Evolutionary conservation across 2,113 vertebrate genomes (phyloP), one percentile per base, ranked within the genome.

Genomic region (Pogonocichla stellata): DNA sequence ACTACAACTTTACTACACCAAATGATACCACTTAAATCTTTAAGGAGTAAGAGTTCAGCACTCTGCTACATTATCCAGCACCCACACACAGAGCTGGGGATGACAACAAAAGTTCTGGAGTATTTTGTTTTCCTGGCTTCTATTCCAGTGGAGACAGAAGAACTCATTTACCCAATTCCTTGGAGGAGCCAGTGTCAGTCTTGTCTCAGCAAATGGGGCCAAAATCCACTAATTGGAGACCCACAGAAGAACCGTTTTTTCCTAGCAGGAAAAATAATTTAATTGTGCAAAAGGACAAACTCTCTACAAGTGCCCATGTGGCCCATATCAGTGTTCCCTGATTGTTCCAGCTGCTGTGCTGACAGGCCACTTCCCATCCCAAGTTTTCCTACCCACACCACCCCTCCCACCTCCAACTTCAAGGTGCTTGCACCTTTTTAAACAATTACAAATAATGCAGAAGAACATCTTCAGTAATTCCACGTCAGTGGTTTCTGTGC

Each of bases 401-500:
- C 16, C 19, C 9, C 6, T 16, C 38, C 31, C 36, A 69, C 0
- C 2, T 19, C 34, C 43, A 29, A 18, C 34, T 34, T 54, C 57
- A 45, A 31, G 1, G 23, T 33, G 26, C 77, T 67, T n/a, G 24
- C 53, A 64, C n/a, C 8, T 84, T 62, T 56, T 57, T 33, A 13
- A 74, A 45, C 19, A 61, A 11, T 12, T 25, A 24, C 14, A 29
- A 77, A n/a, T 31, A 57, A 53, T 0, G 0, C 3, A 40, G 73
- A 31, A 15, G 14, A 79, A 50, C 0, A 2, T 58, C 47, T 66
- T 36, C 71, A 64, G 34, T 58, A 72, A 64, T 28, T 28, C 51
- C 61, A 45, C 0, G 0, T 75, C 64, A 56, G 26, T 4, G 1
- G 20, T 28, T 78, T 48, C 84, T 0, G 0, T 51, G 16, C 53